Conservation (phyloP, 2,113 vertebrate species). For the Alectura lathami region DNA sequence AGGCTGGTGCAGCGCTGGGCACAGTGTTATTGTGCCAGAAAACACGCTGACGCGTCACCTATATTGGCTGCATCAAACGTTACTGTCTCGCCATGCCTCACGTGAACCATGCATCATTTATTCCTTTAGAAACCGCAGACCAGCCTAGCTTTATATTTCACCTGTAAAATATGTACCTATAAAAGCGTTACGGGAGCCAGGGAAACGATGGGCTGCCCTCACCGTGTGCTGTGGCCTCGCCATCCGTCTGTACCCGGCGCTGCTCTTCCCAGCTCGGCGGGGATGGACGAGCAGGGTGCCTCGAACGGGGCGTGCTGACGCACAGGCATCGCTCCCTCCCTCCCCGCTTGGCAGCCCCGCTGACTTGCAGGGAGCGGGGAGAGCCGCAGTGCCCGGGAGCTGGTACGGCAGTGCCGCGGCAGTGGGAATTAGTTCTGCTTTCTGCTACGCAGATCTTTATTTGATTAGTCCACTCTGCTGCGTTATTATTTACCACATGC, state of each 20-base stretch:
- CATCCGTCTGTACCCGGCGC: not conserved
- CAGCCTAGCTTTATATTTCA: not conserved
- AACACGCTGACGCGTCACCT: not conserved
- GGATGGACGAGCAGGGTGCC: rapidly evolving
- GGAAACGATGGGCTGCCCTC: not conserved
- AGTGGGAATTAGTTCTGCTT: not conserved
- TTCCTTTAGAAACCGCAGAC: constrained; percentile 52
- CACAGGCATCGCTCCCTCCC: rapidly evolving
- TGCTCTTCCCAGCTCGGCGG: not conserved
- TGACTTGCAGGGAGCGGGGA: not conserved
- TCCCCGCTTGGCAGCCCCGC: not conserved
- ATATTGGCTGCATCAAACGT: not conserved
- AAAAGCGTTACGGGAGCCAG: not conserved
- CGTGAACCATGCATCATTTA: not conserved
- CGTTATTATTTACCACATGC: constrained; percentile 39
- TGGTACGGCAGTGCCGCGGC: not conserved
- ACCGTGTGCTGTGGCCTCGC: not conserved
- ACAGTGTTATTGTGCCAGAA: not conserved
- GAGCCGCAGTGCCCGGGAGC: rapidly evolving
- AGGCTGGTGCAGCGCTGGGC: not conserved
- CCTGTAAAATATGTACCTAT: constrained; percentile 14
- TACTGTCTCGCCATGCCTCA: constrained; percentile 4
- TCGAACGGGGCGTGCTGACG: rapidly evolving
- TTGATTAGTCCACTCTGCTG: constrained; percentile 21
- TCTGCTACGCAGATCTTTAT: not conserved